These are phyloP conservation scores for Arenicola marina DNA, from an alignment of 2,888 invertebrate species.

Conservation along the genomic window DNA sequence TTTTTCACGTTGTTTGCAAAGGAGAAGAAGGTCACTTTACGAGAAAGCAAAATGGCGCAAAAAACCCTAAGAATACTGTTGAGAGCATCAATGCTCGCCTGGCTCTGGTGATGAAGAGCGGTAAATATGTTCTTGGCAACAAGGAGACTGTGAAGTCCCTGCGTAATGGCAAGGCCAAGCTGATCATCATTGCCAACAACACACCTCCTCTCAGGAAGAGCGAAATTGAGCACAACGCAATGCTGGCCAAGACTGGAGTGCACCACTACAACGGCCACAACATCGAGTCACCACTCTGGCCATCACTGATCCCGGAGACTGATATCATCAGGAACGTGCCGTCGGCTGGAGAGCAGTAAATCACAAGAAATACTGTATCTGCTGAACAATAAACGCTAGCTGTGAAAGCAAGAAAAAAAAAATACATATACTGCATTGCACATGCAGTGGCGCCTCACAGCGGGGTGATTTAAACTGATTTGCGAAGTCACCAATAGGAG, in stretches of 20 bases:
- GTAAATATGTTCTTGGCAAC: constrained; percentile 96
- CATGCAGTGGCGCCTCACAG: too few species aligned
- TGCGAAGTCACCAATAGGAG: too few species aligned
- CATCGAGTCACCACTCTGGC: constrained; percentile 98
- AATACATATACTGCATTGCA: too few species aligned
- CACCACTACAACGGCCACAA: constrained; percentile 99
- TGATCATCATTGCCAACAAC: constrained; percentile 98
- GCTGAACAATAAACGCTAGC: background rate
- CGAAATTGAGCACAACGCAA: constrained; percentile 99
- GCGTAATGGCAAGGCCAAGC: constrained; percentile 97
- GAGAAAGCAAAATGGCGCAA: too few species aligned
- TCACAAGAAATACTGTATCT: background rate
- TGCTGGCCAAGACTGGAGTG: constrained; percentile 98
- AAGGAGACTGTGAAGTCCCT: constrained; percentile 97
- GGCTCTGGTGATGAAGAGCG: constrained; percentile 99
- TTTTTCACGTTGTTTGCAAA: too few species aligned
- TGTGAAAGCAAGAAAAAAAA: too few species aligned
- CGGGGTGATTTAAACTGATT: too few species aligned
- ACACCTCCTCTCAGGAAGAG: constrained; percentile 98
- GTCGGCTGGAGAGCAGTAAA: constrained; percentile 20
- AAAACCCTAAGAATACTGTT: constrained; percentile 99
- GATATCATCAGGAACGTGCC: constrained; percentile 94
- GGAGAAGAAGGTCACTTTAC: too few species aligned
- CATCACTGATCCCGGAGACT: constrained; percentile 98
- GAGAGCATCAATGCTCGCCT: constrained; percentile 98